Conservation (phyloP, 1,140 invertebrate species). For the Cotesia chilonis region DNA sequence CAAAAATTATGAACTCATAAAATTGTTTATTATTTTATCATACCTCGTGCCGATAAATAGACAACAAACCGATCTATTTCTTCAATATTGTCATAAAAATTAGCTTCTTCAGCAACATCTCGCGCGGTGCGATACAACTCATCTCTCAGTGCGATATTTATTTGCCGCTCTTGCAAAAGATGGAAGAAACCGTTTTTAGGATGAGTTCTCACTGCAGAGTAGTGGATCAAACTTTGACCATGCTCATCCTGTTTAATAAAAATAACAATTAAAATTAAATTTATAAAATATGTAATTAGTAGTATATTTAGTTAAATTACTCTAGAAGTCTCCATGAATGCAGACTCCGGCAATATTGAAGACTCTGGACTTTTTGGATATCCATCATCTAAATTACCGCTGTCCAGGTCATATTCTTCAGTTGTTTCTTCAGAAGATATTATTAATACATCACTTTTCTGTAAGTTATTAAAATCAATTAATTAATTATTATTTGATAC, state of each 20-base stretch:
- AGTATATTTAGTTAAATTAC: constrained; percentile 56
- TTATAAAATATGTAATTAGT: constrained; percentile 18
- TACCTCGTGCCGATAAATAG: constrained; percentile 79
- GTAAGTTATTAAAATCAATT: constrained; percentile 24
- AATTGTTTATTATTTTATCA: constrained; percentile 33
- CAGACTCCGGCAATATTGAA: constrained; percentile 66
- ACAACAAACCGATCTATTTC: constrained; percentile 85
- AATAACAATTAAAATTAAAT: constrained; percentile 28
- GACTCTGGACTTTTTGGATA: constrained; percentile 57
- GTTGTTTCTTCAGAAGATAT: constrained; percentile 48
- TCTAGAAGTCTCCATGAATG: constrained; percentile 70
- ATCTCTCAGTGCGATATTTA: constrained; percentile 82
- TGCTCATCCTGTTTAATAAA: constrained; percentile 76
- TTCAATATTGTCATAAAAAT: constrained; percentile 79
- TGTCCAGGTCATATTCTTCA: constrained; percentile 33
- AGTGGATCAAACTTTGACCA: constrained; percentile 89
- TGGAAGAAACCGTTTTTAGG: constrained; percentile 79
- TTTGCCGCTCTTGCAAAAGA: constrained; percentile 78
- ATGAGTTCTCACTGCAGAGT: constrained; percentile 81
- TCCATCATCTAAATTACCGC: constrained; percentile 52
- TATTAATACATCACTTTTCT: constrained; percentile 67
- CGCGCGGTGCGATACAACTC: constrained; percentile 84
- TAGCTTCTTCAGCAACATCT: constrained; percentile 83
- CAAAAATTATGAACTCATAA: no score
- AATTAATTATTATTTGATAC: not conserved